Evolutionary conservation across 2,797 vertebrate genomes (phyloP).

Genomic region (Mastacembelus armatus): DNA sequence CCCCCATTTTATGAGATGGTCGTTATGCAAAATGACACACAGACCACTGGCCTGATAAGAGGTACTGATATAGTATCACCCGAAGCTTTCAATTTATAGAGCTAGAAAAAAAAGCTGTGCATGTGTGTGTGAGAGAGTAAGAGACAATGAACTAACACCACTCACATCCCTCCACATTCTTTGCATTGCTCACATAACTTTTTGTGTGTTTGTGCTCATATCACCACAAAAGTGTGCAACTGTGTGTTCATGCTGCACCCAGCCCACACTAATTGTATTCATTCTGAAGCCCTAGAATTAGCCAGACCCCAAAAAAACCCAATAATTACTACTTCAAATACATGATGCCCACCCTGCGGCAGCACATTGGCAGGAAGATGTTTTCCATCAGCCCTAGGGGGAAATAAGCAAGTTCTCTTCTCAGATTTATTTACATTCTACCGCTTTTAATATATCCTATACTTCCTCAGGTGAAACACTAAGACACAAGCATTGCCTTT

Average conservation of each 20-base stretch:
- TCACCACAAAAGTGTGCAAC: too few species aligned
- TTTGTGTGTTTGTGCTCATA: slow-evolving; percentile 36
- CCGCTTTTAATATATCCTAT: neutral
- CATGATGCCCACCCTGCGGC: slow-evolving; percentile 45
- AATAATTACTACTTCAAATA: slow-evolving; percentile 65
- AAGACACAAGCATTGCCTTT: too few species aligned
- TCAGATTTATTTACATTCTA: neutral
- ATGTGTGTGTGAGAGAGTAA: slow-evolving; percentile 1
- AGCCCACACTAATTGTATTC: slow-evolving; percentile 59
- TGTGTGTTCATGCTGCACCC: slow-evolving; percentile 18
- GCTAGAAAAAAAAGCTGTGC: too few species aligned
- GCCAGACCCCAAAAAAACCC: slow-evolving; percentile 50
- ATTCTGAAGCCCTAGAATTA: slow-evolving; percentile 65
- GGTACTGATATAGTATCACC: too few species aligned
- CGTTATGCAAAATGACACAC: neutral
- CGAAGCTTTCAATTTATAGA: too few species aligned
- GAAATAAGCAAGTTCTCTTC: neutral
- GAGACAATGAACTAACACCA: slow-evolving; percentile 44
- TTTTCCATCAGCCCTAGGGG: slow-evolving; percentile 27
- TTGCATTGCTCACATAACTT: slow-evolving; percentile 75
- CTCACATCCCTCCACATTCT: slow-evolving; percentile 77
- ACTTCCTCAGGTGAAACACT: slow-evolving; percentile 1
- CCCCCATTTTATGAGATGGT: neutral
- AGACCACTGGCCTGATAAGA: neutral
- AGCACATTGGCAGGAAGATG: slow-evolving; percentile 24